A percentile compares a stretch with the other conserved stretches of the same genome.
Evolutionary conservation across 2,888 invertebrate species (phyloP).

Genomic region (Ochropacha duplaris): DNA sequence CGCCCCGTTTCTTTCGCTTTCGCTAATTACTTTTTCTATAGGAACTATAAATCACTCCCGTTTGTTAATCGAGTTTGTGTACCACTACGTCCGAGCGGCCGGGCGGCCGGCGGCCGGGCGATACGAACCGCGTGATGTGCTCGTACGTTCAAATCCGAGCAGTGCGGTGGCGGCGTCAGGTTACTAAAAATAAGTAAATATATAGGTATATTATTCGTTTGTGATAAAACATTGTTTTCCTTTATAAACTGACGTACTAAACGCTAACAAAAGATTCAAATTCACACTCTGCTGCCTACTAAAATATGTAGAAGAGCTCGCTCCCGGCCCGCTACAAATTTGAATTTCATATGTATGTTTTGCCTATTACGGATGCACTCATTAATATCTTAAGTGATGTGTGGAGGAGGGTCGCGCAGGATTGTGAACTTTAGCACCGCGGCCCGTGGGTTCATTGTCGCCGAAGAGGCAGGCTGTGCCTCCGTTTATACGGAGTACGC

Average conservation of each 20-base stretch:
- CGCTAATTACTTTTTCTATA: slow-evolving; percentile 78
- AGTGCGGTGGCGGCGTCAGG: slow-evolving; percentile 1
- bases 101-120: background rate
- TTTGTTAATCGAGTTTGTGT: slow-evolving; percentile 24
- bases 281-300: slow-evolving; percentile 82
- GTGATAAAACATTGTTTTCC: slow-evolving; percentile 63
- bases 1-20: slow-evolving; percentile 75
- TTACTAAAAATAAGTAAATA: slow-evolving; percentile 17
- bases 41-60: slow-evolving; percentile 69
- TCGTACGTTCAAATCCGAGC: background rate
- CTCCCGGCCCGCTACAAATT: slow-evolving; percentile 79
- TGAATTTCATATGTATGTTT: slow-evolving; percentile 83
- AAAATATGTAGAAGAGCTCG: slow-evolving; percentile 81
- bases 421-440: slow-evolving; percentile 52
- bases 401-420: slow-evolving; percentile 50
- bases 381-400: slow-evolving; percentile 83
- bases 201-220: slow-evolving; percentile 28
- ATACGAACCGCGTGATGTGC: background rate
- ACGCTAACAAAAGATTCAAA: slow-evolving; percentile 82
- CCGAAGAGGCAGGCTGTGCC: slow-evolving; percentile 27
- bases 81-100: slow-evolving; percentile 9
- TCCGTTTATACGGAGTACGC: slow-evolving; percentile 66
- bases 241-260: slow-evolving; percentile 67
- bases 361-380: slow-evolving; percentile 82
- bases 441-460: slow-evolving; percentile 33